Conservation (phyloP, 2,113 vertebrate species). For the Cynopterus brachyotis region DNA sequence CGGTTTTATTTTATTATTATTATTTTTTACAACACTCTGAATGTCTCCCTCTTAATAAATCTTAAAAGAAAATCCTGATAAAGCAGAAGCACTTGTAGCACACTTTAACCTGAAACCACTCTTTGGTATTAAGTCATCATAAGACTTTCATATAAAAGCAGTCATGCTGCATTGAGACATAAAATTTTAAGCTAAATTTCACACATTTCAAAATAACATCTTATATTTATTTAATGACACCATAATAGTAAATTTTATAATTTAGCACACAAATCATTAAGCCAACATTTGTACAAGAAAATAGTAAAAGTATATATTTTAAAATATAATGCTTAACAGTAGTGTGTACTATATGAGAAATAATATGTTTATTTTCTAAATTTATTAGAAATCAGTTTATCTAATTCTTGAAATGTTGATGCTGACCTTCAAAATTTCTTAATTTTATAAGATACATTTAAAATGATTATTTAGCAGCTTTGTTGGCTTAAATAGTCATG, state of each 20-base stretch:
- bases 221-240: background rate
- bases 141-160: conserved; percentile 34
- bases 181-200: background rate
- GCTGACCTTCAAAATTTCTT: conserved; percentile 82
- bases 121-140: conserved; percentile 56
- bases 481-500: conserved; percentile 52
- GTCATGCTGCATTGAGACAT: background rate
- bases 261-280: background rate
- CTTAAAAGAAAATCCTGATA: conserved; percentile 42
- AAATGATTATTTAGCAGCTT: conserved; percentile 83
- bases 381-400: conserved; percentile 86
- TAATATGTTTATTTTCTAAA: conserved; percentile 86
- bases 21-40: background rate
- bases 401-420: conserved; percentile 85
- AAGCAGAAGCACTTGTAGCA: conserved; percentile 35
- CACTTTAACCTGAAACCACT: conserved; percentile 21
- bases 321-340: conserved; percentile 68
- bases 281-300: background rate
- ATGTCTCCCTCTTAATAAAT: conserved; percentile 45
- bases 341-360: conserved; percentile 84
- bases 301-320: conserved; percentile 4
- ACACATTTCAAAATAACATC: background rate
- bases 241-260: conserved; percentile 1
- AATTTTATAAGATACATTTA: conserved; percentile 69
- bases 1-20: conserved; percentile 49